Evolutionary conservation across 1,140 invertebrate species (phyloP), one percentile per base, ranked within the genome.

Genomic region (Lucilia sericata): DNA sequence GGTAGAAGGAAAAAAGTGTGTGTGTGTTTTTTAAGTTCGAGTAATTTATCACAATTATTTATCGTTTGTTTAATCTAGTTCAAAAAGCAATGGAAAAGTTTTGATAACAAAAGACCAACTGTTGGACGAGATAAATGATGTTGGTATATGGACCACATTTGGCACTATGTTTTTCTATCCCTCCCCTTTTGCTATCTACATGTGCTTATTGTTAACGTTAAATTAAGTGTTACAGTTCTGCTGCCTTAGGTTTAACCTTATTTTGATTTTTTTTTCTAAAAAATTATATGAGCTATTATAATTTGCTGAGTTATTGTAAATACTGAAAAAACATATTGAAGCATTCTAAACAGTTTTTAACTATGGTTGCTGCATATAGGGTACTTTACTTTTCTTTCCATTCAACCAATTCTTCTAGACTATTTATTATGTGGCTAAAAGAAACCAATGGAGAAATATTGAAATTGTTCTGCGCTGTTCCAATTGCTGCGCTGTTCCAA

Each of bases 21-120:
- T 42, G 2, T 42, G 42, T 42, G 42, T 42, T 42, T 78, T 78
- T 42, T 34, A 34, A 78, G 75, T 78, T 42, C 17, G 8, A 34
- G 76, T 80, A 49, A 80, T 80, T 80, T 80, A 80, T 80, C 76
- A 80, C 76, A 80, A 51, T 80, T 80, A 42, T 80, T 80, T 80
- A 80, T 25, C 76, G 19, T 80, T 80, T 25, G n/a, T 19, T 70
- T n/a, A 14, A 10, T 12, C 76, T 13, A 19, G 42, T 49, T 25
- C 42, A 42, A 42, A 21, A n/a, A 51, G 17, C 30, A 21, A n/a
- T 70, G 19, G 65, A 25, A 25, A 70, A 70, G 55, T 17, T 60
- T 60, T 17, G 14, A 60, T 17, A 60, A 60, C 55, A 60, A 10
- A 42, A 60, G 55, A 60, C 14, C 14, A 60, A 60, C 13, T 60